Percentiles rank a stretch among this genome's conserved stretches.
phyloP scores from a whole-genome alignment of 2,888 invertebrate genomes.

The Lithophane semibrunnea region DNA sequence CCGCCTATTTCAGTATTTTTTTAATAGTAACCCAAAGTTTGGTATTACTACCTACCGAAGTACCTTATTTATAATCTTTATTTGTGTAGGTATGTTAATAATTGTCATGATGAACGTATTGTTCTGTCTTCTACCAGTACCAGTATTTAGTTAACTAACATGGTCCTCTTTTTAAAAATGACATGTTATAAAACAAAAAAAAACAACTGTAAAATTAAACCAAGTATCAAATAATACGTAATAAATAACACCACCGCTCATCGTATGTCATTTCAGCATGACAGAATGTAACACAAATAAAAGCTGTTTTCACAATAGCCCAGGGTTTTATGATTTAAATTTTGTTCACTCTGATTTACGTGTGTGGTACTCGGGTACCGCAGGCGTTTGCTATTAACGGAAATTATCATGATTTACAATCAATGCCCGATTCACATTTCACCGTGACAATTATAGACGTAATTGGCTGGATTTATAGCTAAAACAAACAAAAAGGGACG shows the following conservation, averaged over 20 bases:
- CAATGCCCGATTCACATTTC: conserved; percentile 42
- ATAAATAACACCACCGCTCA: conserved; percentile 20
- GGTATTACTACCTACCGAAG: neutral
- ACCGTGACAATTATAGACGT: conserved; percentile 31
- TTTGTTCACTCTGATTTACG: conserved; percentile 45
- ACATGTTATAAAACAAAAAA: neutral
- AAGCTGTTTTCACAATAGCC: conserved; percentile 42
- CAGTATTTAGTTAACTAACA: neutral
- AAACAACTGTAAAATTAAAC: conserved; percentile 3
- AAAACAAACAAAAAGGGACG: neutral
- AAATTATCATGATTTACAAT: conserved; percentile 49
- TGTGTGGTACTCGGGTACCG: conserved; percentile 24
- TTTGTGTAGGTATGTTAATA: neutral
- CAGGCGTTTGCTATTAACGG: conserved; percentile 48
- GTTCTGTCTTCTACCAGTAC: neutral
- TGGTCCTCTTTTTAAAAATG: neutral
- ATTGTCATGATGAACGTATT: neutral
- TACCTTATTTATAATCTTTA: neutral
- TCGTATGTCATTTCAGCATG: conserved; percentile 47
- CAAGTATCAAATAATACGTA: conserved; percentile 17
- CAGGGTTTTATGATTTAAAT: conserved; percentile 57
- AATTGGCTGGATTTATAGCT: conserved; percentile 18
- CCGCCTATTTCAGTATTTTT: neutral
- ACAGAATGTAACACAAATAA: conserved; percentile 37
- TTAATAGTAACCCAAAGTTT: neutral